A percentile compares a stretch with the other conserved stretches of the same genome.
Evolutionary conservation across 2,888 invertebrate species (phyloP).

Genomic region (Cancer borealis): DNA sequence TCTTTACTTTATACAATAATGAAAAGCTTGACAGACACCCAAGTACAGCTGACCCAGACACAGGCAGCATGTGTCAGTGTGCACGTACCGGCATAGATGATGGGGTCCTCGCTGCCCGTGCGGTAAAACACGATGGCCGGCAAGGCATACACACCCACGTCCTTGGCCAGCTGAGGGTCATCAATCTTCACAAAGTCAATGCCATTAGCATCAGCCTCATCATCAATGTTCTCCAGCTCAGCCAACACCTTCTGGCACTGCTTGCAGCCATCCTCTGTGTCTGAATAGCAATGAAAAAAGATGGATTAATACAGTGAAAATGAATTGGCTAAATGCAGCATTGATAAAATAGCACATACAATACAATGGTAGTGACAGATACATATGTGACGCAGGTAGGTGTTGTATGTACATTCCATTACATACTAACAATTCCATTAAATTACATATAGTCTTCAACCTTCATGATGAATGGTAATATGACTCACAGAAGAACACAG

Average conservation of each 20-base stretch:
- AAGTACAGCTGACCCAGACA: neutral
- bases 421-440: neutral
- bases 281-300: constrained; percentile 81
- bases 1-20: neutral
- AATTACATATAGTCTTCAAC: neutral
- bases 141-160: constrained; percentile 92
- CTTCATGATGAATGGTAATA: neutral
- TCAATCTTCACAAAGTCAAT: constrained; percentile 79
- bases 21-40: neutral
- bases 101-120: constrained; percentile 91
- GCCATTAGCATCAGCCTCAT: constrained; percentile 88
- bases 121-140: constrained; percentile 95
- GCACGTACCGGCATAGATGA: constrained; percentile 90
- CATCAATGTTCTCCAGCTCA: constrained; percentile 95
- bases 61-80: neutral
- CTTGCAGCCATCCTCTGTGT: constrained; percentile 94
- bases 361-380: neutral
- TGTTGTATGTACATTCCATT: neutral
- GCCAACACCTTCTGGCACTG: constrained; percentile 92
- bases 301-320: neutral
- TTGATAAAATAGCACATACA: neutral
- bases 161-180: constrained; percentile 86
- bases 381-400: neutral
- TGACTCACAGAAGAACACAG: constrained; percentile 94
- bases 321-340: neutral